phyloP scores from a whole-genome alignment of 2,797 vertebrate genomes.

The Enteromius unitaeniatus region DNA sequence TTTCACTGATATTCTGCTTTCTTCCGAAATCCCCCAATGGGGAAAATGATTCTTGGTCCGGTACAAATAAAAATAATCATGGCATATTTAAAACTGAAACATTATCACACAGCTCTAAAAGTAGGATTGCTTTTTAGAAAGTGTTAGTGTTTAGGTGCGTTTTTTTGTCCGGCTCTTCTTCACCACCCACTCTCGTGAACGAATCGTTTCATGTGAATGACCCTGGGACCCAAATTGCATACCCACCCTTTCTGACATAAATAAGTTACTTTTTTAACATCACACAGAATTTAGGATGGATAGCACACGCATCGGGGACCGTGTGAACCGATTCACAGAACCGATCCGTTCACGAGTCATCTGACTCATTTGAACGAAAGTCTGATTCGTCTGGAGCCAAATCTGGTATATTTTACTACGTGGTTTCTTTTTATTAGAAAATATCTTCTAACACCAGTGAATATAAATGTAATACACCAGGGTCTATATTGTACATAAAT shows the following conservation, averaged over 20 bases:
- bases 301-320: too few species aligned
- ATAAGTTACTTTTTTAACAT: too few species aligned
- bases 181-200: background rate
- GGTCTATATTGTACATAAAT: background rate
- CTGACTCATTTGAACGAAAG: background rate
- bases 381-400: background rate
- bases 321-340: background rate
- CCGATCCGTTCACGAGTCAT: background rate
- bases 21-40: background rate
- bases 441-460: background rate
- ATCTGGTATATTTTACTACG: background rate
- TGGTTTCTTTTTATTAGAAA: background rate
- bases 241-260: too few species aligned
- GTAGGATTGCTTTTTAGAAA: background rate
- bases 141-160: conserved; percentile 21
- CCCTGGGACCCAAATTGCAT: too few species aligned
- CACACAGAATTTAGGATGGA: too few species aligned
- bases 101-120: background rate
- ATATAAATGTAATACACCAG: background rate
- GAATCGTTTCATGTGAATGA: background rate
- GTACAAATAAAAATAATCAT: background rate
- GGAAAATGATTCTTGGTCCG: background rate
- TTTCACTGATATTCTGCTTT: conserved; percentile 9
- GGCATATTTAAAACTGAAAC: background rate
- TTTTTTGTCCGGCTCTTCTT: background rate